Base-by-base conservation (phyloP, 2,888 invertebrate species). In the Nymphalis urticae region DNA sequence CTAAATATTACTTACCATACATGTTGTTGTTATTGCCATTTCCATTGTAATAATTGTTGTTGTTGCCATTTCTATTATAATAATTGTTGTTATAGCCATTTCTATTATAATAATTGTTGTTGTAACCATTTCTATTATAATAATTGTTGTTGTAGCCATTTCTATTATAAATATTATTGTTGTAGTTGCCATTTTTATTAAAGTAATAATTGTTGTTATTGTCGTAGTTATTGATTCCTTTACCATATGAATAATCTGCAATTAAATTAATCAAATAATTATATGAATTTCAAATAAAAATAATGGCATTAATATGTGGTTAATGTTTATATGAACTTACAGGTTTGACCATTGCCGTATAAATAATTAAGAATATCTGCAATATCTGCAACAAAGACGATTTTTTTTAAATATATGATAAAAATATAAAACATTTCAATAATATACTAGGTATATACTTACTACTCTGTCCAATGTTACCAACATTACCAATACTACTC, bases 221-320 rank as follows among this genome's bases (percentile, higher is more conserved):
- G 17, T 42, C 42, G 13, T 42, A 42, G 42, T 32, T 56, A 17
- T 56, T 24, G 27, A 32, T 32, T 32, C 54, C 54, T 32, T 8
- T 16, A 8, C 54, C 54, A n/a, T 56, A 56, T 56, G 54, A 32
- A 32, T 56, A 56, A 56, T 56, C 54, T 56, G 54, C 9, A 56
- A 32, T 2, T n/a, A 13, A 13, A n/a, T 32, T 4, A 2, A 13
- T 4, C 13, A 42, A 10, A 10, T 13, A 13, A 32, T 32, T 32
- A 10, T 13, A 13, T 42, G 36, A 42, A 2, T 42, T 42, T 42
- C 4, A 13, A 13, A 13, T 42, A 42, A 42, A 13, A 13, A 24
- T 24, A 42, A 42, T 13, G 0, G 4, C 0, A 13, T 42, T 13
- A 13, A 32, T 19, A 17, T 21, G 6, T 24, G 13, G 1, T 6